These are phyloP conservation scores for Penaeus chinensis DNA, from an alignment of 1,140 invertebrate species.

Conservation along the genomic window DNA sequence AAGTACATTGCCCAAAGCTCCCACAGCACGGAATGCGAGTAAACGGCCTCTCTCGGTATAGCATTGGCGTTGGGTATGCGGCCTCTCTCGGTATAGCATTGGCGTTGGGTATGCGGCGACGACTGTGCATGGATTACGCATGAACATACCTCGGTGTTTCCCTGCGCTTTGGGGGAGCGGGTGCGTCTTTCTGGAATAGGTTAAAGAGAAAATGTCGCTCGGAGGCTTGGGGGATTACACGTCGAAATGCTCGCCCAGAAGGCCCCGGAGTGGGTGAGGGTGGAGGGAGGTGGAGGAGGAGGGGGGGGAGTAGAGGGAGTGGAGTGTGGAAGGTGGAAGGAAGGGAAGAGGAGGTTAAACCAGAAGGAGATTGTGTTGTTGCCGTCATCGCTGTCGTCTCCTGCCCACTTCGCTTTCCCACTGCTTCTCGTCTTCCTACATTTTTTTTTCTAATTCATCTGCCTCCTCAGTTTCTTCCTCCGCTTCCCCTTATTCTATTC, in stretches of 20 bases:
- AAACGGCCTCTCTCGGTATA: no score
- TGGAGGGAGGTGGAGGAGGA: neutral
- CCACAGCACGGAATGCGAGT: no score
- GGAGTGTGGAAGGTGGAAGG: neutral
- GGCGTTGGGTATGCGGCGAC: no score
- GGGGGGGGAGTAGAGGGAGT: neutral
- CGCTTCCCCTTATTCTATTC: neutral
- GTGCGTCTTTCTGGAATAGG: no score
- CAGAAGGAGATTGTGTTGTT: neutral
- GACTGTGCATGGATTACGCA: no score
- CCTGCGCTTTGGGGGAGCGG: no score
- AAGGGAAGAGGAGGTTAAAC: neutral
- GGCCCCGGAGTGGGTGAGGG: neutral
- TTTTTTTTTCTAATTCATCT: neutral
- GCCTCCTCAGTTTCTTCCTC: neutral
- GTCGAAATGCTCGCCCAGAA: neutral
- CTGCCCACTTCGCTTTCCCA: neutral
- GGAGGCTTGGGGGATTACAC: neutral
- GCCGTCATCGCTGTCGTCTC: neutral
- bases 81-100: no score
- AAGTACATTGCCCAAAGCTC: no score
- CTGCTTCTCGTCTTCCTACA: neutral
- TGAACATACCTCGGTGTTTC: no score
- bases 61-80: no score
- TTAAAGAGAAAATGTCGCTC: neutral